Conservation (phyloP, 2,797 vertebrate species). For the Leptodactylus fallax region DNA sequence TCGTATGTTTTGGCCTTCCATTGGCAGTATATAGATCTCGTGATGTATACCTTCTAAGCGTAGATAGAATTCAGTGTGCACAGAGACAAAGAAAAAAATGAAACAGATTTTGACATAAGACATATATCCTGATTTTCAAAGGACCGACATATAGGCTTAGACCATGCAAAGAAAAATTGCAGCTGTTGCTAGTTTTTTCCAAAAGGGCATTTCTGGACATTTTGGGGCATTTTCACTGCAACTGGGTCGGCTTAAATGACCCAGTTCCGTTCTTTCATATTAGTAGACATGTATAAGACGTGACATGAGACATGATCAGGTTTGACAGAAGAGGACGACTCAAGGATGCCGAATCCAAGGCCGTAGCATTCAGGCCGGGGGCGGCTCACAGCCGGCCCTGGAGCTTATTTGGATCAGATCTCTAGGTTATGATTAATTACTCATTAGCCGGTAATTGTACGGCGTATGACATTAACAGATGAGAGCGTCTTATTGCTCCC, state of each 20-base stretch:
- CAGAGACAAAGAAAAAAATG: too few relatives aligned
- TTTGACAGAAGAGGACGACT: not conserved
- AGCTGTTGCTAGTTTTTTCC: too few relatives aligned
- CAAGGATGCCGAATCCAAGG: not conserved
- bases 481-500: slow-evolving; percentile 59
- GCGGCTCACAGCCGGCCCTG: not conserved
- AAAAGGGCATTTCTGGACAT: too few relatives aligned
- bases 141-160: too few relatives aligned
- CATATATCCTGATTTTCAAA: too few relatives aligned
- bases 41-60: too few relatives aligned
- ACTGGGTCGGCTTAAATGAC: not conserved
- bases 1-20: too few relatives aligned
- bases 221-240: not conserved
- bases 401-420: slow-evolving; percentile 54
- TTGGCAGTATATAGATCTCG: too few relatives aligned
- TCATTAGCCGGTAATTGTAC: slow-evolving; percentile 45
- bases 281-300: not conserved
- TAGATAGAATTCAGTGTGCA: too few relatives aligned
- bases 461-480: slow-evolving; percentile 61
- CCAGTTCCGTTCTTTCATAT: not conserved
- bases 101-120: too few relatives aligned
- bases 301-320: not conserved
- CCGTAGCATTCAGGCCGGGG: too few relatives aligned
- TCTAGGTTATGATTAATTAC: slow-evolving; percentile 65
- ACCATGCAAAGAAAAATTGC: too few relatives aligned